A percentile compares a stretch with the other conserved stretches of the same genome.
These are phyloP conservation scores for Triops cancriformis DNA, from an alignment of 1,140 invertebrate species.

Conservation along the genomic window DNA sequence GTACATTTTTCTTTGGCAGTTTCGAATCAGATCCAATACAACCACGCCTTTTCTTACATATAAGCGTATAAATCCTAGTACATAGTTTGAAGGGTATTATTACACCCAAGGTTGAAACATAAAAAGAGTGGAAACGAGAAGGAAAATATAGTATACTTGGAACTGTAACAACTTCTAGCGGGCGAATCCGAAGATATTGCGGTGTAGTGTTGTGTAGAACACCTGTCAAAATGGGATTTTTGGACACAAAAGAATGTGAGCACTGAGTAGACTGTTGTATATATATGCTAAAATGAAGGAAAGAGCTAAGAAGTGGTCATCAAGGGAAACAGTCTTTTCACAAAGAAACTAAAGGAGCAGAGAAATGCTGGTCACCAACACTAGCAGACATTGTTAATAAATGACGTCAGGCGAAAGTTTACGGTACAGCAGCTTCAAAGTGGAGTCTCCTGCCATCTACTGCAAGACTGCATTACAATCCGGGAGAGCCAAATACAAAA, in stretches of 20 bases:
- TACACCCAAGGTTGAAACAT: no score
- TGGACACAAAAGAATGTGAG: neutral
- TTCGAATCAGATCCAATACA: no score
- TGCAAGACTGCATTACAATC: neutral
- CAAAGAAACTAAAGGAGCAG: neutral
- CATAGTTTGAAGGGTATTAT: no score
- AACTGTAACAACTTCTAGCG: no score
- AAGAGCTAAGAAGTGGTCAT: neutral
- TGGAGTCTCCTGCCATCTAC: neutral
- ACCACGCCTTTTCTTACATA: no score
- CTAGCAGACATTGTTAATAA: constrained; percentile 5
- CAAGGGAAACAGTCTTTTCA: neutral
- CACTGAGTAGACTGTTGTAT: neutral
- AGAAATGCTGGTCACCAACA: neutral
- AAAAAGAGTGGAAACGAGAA: no score
- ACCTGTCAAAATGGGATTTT: neutral
- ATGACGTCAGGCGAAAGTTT: neutral
- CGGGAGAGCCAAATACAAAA: no score
- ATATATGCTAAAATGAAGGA: neutral
- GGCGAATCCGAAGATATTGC: no score
- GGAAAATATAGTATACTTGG: no score
- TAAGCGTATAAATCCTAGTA: no score
- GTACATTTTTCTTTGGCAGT: no score
- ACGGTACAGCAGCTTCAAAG: neutral
- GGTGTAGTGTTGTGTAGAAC: no score